Conservation (phyloP, 2,888 invertebrate species). For the Myathropa florea region DNA sequence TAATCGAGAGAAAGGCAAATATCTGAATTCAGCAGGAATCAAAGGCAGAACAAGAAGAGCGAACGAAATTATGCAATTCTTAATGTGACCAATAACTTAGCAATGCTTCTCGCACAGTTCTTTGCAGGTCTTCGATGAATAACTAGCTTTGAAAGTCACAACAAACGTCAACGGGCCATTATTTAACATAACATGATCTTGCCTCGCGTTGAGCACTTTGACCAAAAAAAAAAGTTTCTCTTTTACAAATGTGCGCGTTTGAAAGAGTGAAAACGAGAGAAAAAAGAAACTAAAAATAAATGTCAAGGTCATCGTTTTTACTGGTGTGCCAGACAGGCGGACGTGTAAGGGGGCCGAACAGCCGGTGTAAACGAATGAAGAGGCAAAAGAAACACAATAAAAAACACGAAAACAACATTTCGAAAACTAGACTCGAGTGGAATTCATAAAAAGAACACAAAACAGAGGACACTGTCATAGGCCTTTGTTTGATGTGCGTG, state of each 20-base stretch:
- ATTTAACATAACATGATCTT: conserved; percentile 12
- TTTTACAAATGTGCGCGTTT: conserved; percentile 4
- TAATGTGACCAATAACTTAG: background rate
- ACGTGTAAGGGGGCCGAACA: background rate
- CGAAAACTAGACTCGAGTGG: conserved; percentile 29
- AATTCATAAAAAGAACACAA: background rate
- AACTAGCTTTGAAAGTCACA: conserved; percentile 15
- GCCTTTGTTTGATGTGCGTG: background rate
- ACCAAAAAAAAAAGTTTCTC: conserved; percentile 23
- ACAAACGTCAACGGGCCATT: background rate
- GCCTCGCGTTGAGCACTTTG: background rate
- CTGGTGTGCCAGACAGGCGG: conserved; percentile 8
- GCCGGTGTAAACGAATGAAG: conserved; percentile 10
- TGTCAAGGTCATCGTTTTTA: conserved; percentile 77
- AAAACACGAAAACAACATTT: conserved; percentile 38
- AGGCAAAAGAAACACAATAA: conserved; percentile 8
- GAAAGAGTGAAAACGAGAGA: conserved; percentile 35
- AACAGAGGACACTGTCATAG: background rate
- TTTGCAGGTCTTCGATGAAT: background rate
- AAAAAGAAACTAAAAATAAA: conserved; percentile 76
- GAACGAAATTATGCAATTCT: conserved; percentile 22
- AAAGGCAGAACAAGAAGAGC: conserved; percentile 7
- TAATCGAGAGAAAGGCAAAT: conserved; percentile 28
- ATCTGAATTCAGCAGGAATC: background rate
- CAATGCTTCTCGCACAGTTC: background rate